These are phyloP conservation scores for Timema podura DNA, from an alignment of 2,888 invertebrate species.

Conservation along the genomic window DNA sequence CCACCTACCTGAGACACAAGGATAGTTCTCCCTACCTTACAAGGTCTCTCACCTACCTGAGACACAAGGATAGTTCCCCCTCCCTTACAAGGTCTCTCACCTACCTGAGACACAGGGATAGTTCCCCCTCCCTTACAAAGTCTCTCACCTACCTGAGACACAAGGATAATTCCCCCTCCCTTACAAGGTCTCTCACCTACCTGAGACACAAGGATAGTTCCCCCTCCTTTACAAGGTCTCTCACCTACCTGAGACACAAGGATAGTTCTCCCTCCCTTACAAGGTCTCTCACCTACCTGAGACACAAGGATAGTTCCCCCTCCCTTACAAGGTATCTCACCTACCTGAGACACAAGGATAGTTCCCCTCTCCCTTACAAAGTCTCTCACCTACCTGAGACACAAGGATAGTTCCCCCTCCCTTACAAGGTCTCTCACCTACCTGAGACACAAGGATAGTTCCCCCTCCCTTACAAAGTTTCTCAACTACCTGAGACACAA, in stretches of 20 bases:
- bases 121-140: constrained; percentile 34
- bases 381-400: constrained; percentile 43
- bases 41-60: constrained; percentile 36
- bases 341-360: constrained; percentile 54
- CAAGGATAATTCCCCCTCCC: constrained; percentile 50
- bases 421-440: too few species aligned
- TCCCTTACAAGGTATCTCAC: too few species aligned
- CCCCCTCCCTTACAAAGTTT: too few species aligned
- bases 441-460: constrained; percentile 56
- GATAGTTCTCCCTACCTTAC: constrained; percentile 45
- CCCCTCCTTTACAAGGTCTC: too few species aligned
- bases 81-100: too few species aligned
- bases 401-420: constrained; percentile 50
- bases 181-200: too few species aligned
- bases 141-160: constrained; percentile 44
- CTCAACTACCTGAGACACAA: constrained; percentile 46
- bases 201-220: constrained; percentile 57
- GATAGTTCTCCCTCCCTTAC: constrained; percentile 45
- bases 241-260: constrained; percentile 48
- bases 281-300: constrained; percentile 36
- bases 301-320: constrained; percentile 54
- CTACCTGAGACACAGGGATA: constrained; percentile 54
- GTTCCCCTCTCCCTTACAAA: constrained; percentile 35
- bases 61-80: constrained; percentile 54
- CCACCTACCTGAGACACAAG: constrained; percentile 48